Evolutionary conservation across 37 sponge, comb jelly and placozoan genomes (phyloP), one percentile per base, ranked within the genome.

Genomic region (Oscarella lobularis): DNA sequence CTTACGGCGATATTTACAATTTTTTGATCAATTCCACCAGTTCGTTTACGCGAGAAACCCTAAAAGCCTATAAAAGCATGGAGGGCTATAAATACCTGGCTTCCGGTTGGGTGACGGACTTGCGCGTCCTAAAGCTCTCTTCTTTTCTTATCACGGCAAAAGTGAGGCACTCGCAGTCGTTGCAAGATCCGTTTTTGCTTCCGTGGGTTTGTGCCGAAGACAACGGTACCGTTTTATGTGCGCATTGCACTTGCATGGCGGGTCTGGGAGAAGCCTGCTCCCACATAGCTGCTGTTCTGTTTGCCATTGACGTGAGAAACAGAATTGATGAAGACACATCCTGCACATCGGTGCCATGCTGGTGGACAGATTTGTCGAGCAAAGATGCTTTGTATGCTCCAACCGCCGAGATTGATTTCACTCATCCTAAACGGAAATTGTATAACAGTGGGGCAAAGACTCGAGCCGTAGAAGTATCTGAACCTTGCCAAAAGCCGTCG

Each of bases 201-300:
- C 20, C 60, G 14, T 48, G 60, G 60, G 20, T 48, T 27, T 9
- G 31, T 20, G 70, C 41, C 5, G 78, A 84, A 37, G 34, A 79
- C 72, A 31, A n/a, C 31, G 86, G 78, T n/a, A 34, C 40, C n/a
- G 74, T 83, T 2, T 0, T 83, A 1, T 79, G 85, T 84, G 81
- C 72, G 2, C 85, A 84, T 73, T 84, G 80, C 66, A 77, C 39
- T 35, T 84, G 85, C 74, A 83, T 83, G 73, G 84, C 86, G 71
- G 86, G 81, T 3, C 38, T 85, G 9, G 81, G 78, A 27, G 78
- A 85, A 73, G 78, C 86, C 39, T 85, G 86, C 39, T 54, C 76
- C 31, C 81, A 85, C 33, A 38, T 85, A 68, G 81, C 86, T 65
- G 78, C 86, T 33, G 38, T 85, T n/a, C 39, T 85, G 1, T 85